Evolutionary conservation across 1,140 invertebrate species (phyloP), one percentile per base, ranked within the genome.

Genomic region (Colletes latitarsis): DNA sequence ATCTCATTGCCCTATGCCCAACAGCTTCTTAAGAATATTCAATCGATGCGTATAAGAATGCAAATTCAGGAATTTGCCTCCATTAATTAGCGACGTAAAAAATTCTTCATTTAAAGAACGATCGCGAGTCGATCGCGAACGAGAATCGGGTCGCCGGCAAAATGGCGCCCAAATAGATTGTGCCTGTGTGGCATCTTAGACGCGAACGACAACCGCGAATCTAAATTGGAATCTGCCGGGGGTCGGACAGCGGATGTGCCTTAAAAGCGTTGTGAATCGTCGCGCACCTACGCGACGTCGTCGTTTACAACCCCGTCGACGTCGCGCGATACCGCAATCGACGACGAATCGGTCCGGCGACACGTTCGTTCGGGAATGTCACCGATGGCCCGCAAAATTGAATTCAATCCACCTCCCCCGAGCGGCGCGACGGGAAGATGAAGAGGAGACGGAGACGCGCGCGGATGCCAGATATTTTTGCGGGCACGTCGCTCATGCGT

Each of bases 201-300:
- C 75, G 82, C 53, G 73, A 66, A 62, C 86, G 72, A 43, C 71
- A 73, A 53, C 72, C 70, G 74, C 80, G 78, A 74, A 89, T 89
- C 88, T 89, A 89, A 89, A 89, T 89, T 89, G 88, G 84, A 89
- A 89, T 89, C 87, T 89, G 62, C 66, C 30, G 57, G 52, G 52
- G 55, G 19, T 41, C 39, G 39, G 66, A 55, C 55, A 60, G n/a
- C 46, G 19, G 4, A 76, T 60, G n/a, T 46, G 21, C 9, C 64
- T 82, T 58, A 57, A 83, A 68, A 71, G 58, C 30, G 12, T 17
- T 21, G 41, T 43, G 8, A 52, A 67, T 41, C 62, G 53, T 21
- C 43, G 41, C n/a, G 14, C 77, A 19, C 1, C 49, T 19, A 60
- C 43, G 46, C 30, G 46, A 21, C 43, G 0, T 21, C 17, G 21